Base-by-base conservation (phyloP, 2,113 vertebrate species). In the Lutjanus erythropterus region DNA sequence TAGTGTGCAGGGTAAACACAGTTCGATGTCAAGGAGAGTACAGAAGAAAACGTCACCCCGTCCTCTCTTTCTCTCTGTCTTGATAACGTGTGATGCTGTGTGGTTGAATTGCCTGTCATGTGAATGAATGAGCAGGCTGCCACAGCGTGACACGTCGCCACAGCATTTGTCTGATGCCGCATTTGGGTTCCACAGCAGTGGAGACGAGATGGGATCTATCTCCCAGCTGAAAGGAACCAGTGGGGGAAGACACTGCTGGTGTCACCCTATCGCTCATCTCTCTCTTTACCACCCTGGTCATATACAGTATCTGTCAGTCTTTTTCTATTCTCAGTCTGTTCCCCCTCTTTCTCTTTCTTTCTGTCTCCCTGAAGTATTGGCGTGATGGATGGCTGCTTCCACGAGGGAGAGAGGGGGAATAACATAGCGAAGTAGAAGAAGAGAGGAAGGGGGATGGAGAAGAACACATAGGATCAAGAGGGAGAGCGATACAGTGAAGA, bases 101-200 rank as follows among this genome's bases (percentile, higher is more conserved):
- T 47, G 56, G 60, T 56, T 71, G 73, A 74, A 84, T 67, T 55
- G 81, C 68, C 70, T 87, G 88, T 89, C 86, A 89, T 66, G 50
- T 86, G 75, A 89, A 81, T 85, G 89, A 78, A 83, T 52, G 78
- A 80, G 75, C 80, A 71, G 81, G 53, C 46, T 18, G 62, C 46
- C 27, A 25, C 19, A 41, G 41, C 6, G 55, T 74, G 84, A 87
- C 78, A 71, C 4, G 16, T 49, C 27, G 7, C 50, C 64, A 44
- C 58, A 52, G 73, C 69, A 46, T 90, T 84, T 37, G 46, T 84
- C 80, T 84, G 72, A 68, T 83, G 69, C 25, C 71, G 71, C 52
- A 12, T 27, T 83, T 19, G 27, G 52, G 66, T 72, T 67, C 83
- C 78, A 81, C 72, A 50, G 67, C 70, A 9, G 64, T 29, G 78